A percentile compares a stretch with the other conserved stretches of the same genome.
These are phyloP conservation scores for Haemorhous mexicanus DNA, from an alignment of 2,113 vertebrate species.

Conservation along the genomic window DNA sequence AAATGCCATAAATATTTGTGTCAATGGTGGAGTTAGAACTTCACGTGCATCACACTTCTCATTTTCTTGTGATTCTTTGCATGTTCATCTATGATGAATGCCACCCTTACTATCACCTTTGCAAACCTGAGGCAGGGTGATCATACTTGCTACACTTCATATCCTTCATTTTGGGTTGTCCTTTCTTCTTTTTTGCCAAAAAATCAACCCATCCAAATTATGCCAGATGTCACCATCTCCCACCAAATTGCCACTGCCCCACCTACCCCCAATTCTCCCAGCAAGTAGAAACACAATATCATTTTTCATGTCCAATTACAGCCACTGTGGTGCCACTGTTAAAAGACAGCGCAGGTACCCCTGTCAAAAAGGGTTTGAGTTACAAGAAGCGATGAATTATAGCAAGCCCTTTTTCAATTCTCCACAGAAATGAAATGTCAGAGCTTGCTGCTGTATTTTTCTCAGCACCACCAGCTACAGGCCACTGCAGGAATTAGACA, in stretches of 20 bases:
- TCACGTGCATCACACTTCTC: background rate
- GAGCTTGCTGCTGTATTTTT: slow-evolving; percentile 67
- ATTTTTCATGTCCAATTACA: slow-evolving; percentile 73
- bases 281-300: slow-evolving; percentile 41
- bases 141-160: background rate
- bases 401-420: slow-evolving; percentile 72
- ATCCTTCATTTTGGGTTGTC: background rate
- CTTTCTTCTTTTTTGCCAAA: background rate
- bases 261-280: background rate
- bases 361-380: slow-evolving; percentile 69
- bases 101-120: background rate
- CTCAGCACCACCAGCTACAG: slow-evolving; percentile 67
- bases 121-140: background rate
- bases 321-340: slow-evolving; percentile 44
- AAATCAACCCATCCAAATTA: background rate
- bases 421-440: slow-evolving; percentile 73
- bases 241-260: background rate
- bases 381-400: slow-evolving; percentile 73
- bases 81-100: background rate
- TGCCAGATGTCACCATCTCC: background rate
- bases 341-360: slow-evolving; percentile 66
- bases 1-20: background rate
- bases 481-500: slow-evolving; percentile 65
- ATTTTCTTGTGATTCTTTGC: background rate
- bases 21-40: background rate